These are phyloP conservation scores for Dendrolimus houi DNA, from an alignment of 2,888 invertebrate genomes.

Conservation along the genomic window DNA sequence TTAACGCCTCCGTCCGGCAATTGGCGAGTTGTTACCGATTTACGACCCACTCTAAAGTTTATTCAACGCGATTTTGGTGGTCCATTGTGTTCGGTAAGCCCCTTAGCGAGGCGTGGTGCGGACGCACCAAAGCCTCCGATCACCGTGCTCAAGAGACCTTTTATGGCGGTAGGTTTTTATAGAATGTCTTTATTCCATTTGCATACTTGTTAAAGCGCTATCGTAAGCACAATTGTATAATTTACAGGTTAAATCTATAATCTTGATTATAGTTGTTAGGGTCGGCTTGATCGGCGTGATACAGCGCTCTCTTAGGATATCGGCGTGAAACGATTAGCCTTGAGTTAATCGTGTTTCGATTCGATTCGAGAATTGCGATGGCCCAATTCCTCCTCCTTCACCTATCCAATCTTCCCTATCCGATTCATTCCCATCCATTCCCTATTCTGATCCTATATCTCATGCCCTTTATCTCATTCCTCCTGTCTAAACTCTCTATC, in stretches of 20 bases:
- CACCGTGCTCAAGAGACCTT: slow-evolving; percentile 40
- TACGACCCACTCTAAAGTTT: slow-evolving; percentile 66
- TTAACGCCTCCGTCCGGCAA: slow-evolving; percentile 73
- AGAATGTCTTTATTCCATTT: slow-evolving; percentile 53
- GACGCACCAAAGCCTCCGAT: slow-evolving; percentile 29
- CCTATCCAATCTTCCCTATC: too few species aligned
- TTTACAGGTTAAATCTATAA: slow-evolving; percentile 11
- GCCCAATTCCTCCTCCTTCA: too few species aligned
- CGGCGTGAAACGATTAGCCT: too few species aligned
- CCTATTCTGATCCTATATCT: too few species aligned
- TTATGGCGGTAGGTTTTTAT: slow-evolving; percentile 55
- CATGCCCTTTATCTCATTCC: too few species aligned
- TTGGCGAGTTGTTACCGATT: slow-evolving; percentile 72
- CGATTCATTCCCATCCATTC: too few species aligned
- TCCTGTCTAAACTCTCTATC: too few species aligned
- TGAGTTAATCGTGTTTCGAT: too few species aligned
- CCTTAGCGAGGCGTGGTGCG: slow-evolving; percentile 25
- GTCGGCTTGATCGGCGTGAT: too few species aligned
- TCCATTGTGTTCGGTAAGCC: slow-evolving; percentile 65
- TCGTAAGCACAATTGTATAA: slow-evolving; percentile 38
- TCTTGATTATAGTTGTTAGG: neutral
- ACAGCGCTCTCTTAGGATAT: too few species aligned
- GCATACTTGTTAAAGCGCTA: slow-evolving; percentile 42
- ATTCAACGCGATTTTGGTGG: slow-evolving; percentile 67
- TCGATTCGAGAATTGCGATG: too few species aligned